Conservation (phyloP, 2,113 vertebrate genomes). For the Clarias macrocephalus region DNA sequence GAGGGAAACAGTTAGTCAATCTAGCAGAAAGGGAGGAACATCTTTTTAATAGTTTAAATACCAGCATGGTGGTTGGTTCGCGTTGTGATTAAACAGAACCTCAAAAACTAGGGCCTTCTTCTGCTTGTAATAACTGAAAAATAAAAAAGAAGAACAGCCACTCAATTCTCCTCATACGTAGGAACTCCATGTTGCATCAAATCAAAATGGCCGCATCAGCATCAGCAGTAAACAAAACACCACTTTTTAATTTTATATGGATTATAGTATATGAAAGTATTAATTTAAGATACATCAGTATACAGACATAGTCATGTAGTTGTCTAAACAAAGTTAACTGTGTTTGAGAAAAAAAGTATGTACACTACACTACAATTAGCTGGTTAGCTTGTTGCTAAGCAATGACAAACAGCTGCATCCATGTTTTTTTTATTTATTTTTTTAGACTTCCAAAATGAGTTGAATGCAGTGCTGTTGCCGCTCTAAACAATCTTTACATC, state of each 20-base stretch:
- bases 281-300: neutral
- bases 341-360: neutral
- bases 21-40: slow-evolving; percentile 26
- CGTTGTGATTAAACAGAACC: slow-evolving; percentile 36
- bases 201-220: neutral
- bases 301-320: neutral
- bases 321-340: neutral
- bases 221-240: neutral
- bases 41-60: slow-evolving; percentile 41
- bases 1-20: slow-evolving; percentile 49
- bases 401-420: neutral
- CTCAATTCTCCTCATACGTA: neutral
- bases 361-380: neutral
- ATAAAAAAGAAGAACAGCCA: neutral
- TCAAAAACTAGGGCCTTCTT: slow-evolving; percentile 5
- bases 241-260: no score
- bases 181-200: neutral
- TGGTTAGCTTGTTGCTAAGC: neutral
- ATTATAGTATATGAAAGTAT: neutral
- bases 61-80: slow-evolving; percentile 39
- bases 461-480: no score
- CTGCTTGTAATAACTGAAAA: neutral
- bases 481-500: no score
- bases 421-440: neutral
- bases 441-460: no score